Evolutionary conservation across 2,888 invertebrate species (phyloP).

Genomic region (Acanthosoma haemorrhoidale): DNA sequence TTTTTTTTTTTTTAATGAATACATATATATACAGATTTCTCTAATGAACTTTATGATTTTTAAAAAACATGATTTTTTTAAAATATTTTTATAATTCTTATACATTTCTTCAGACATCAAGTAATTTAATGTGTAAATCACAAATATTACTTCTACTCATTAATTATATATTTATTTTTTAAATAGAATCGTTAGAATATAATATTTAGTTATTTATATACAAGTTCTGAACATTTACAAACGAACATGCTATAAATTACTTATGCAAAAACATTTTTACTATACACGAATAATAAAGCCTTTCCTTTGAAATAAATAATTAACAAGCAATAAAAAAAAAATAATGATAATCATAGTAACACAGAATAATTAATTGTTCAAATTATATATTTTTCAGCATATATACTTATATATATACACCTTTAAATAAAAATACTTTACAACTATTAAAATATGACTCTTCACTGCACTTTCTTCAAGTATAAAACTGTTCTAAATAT

Average conservation of each 20-base stretch:
- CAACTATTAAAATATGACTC: neutral
- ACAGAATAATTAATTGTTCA: neutral
- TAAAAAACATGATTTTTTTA: neutral
- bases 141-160: neutral
- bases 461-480: neutral
- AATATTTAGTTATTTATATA: slow-evolving; percentile 19
- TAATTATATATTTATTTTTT: slow-evolving; percentile 15
- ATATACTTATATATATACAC: neutral
- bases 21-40: neutral
- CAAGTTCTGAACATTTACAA: neutral
- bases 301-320: neutral
- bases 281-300: slow-evolving; percentile 6
- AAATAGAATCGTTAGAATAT: slow-evolving; percentile 22
- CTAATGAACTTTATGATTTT: neutral
- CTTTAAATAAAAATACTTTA: neutral
- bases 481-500: neutral
- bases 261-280: neutral
- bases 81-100: neutral
- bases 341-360: too few species aligned
- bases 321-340: neutral
- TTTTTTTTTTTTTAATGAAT: neutral
- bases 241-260: slow-evolving; percentile 6
- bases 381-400: neutral
- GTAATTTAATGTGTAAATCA: slow-evolving; percentile 1
- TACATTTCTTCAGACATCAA: neutral